Conservation (phyloP, 1,140 invertebrate species). For the Bombus impatiens region DNA sequence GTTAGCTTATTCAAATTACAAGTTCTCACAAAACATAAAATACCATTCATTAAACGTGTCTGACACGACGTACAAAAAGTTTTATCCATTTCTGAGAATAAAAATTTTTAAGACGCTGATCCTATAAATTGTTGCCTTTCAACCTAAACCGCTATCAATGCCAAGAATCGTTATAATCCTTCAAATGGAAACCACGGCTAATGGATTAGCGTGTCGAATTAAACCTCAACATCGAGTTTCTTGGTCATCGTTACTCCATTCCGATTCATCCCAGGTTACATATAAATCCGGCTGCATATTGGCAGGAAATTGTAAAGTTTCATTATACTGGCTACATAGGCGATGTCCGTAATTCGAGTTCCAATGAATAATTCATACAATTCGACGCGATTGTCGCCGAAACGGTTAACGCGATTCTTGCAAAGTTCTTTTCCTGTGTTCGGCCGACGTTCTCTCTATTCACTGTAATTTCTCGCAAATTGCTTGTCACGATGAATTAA, state of each 20-base stretch:
- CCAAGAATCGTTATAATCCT: not conserved
- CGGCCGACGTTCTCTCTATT: not conserved
- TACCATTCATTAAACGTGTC: too few relatives aligned
- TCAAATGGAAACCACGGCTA: not conserved
- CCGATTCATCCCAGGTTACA: not conserved
- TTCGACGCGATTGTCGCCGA: conserved; percentile 26
- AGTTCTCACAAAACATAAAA: too few relatives aligned
- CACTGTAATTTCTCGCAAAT: conserved; percentile 35
- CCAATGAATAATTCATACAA: conserved; percentile 50
- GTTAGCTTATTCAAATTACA: too few relatives aligned
- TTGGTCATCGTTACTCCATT: not conserved
- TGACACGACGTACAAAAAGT: too few relatives aligned
- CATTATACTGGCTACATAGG: not conserved
- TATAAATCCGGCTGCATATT: not conserved
- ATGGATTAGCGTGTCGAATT: not conserved
- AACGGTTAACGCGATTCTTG: conserved; percentile 17
- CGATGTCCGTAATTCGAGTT: conserved; percentile 19
- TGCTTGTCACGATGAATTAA: conserved; percentile 41
- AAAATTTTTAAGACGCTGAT: too few relatives aligned
- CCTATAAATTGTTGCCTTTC: too few relatives aligned
- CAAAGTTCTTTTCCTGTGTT: not conserved
- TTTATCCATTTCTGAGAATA: too few relatives aligned
- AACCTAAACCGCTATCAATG: not conserved
- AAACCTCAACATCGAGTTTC: not conserved
- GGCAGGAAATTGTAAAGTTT: conserved; percentile 27